Evolutionary conservation across 1,140 invertebrate genomes (phyloP), one percentile per base, ranked within the genome.

Genomic region (Bactericera cockerelli): DNA sequence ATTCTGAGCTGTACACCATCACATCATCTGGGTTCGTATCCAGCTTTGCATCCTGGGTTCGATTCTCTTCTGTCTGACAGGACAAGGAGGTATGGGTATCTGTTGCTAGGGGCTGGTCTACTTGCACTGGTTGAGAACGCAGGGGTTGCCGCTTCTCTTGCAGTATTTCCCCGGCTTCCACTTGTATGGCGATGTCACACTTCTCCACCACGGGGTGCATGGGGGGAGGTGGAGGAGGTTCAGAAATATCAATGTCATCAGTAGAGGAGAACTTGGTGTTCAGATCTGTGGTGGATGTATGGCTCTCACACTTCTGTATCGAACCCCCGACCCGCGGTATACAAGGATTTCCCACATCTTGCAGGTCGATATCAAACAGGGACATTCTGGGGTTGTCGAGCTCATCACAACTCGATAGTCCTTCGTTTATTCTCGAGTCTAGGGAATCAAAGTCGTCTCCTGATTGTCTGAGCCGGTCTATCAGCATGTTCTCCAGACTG

Each of bases 401-500:
- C 22, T 49, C 42, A 22, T 8, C n/a, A 31, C 28, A 31, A n/a
- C 42, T 22, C 8, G 42, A 49, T 19, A 56, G 21, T 8, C 24
- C 55, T 24, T 26, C 24, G 21, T 56, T 56, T 10, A 25, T 56
- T 11, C 24, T 56, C 13, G 55, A 31, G n/a, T 56, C 55, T 26
- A 56, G 21, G 11, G 55, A 56, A 26, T 56, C 55, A 26, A 26
- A 25, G 4, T 56, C 26, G 21, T 56, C 24, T 10, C 25, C 24
- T 49, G 42, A 49, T 49, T 49, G 42, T 49, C 42, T 49, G 3
- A 49, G n/a, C 22, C 22, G 6, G 16, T 56, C 55, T 16, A 26
- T 56, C 6, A 56, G 42, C 42, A 49, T 49, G 22, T 49, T 49
- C 42, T 49, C 55, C 24, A 56, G 24, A 31, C 55, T 56, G 21